Conservation (phyloP, 2,888 invertebrate species). For the Notodonta dromedarius region DNA sequence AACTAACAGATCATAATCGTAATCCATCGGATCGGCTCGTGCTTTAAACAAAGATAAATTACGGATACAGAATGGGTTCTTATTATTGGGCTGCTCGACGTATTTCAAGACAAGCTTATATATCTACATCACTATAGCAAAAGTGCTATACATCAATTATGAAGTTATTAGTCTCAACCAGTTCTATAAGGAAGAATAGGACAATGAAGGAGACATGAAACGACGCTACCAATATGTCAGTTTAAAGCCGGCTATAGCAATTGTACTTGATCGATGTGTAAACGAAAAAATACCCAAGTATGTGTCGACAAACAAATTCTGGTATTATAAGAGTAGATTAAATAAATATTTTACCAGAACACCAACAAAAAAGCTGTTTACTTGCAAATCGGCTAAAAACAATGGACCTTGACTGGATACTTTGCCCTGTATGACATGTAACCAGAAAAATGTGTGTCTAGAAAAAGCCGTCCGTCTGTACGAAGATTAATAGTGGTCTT, state of each 20-base stretch:
- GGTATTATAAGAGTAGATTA: no score
- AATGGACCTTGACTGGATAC: slow-evolving; percentile 21
- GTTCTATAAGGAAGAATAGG: background rate
- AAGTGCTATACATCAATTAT: background rate
- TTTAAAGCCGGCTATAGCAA: no score
- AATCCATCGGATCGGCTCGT: slow-evolving; percentile 13
- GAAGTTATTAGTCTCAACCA: background rate
- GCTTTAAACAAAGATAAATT: slow-evolving; percentile 31
- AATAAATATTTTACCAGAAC: no score
- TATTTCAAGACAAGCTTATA: slow-evolving; percentile 19
- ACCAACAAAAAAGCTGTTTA: background rate
- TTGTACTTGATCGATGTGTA: background rate
- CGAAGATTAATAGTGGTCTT: slow-evolving; percentile 72
- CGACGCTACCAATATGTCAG: no score
- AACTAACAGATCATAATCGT: slow-evolving; percentile 28
- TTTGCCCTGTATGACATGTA: slow-evolving; percentile 32
- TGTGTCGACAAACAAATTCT: no score
- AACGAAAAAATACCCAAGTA: no score
- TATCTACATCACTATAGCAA: background rate
- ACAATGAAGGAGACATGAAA: background rate
- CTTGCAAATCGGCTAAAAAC: background rate
- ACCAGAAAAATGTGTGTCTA: slow-evolving; percentile 33
- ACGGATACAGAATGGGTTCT: slow-evolving; percentile 16
- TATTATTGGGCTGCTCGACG: slow-evolving; percentile 19
- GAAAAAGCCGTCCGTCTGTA: slow-evolving; percentile 28